Conservation (phyloP, 2,797 vertebrate genomes). For the Sebastes iracundus region DNA sequence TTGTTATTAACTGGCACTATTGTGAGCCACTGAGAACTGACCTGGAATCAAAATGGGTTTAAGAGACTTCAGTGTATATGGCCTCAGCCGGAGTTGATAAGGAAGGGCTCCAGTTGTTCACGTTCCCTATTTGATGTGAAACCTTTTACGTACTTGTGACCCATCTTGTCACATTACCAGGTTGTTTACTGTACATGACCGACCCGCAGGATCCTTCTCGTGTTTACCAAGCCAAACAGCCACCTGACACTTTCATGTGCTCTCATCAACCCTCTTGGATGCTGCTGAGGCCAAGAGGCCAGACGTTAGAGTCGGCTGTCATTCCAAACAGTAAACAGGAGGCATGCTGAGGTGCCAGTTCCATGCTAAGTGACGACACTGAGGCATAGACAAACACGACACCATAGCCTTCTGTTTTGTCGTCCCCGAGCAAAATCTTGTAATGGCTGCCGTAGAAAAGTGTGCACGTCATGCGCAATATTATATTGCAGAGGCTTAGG, state of each 20-base stretch:
- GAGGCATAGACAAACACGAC: conserved; percentile 24
- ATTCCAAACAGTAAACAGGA: conserved; percentile 60
- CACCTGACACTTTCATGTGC: conserved; percentile 10
- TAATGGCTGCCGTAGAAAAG: background rate
- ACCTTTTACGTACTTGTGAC: background rate
- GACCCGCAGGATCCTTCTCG: background rate
- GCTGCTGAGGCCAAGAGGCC: conserved; percentile 47
- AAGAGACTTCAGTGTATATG: background rate
- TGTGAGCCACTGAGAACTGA: background rate
- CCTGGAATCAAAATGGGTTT: background rate
- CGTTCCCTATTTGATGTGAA: background rate
- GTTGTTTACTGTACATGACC: background rate
- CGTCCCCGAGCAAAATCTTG: background rate
- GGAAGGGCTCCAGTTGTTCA: background rate
- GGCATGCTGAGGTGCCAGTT: conserved; percentile 51
- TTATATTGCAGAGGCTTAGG: background rate
- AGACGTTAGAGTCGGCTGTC: conserved; percentile 51
- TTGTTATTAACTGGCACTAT: background rate
- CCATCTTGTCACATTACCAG: background rate
- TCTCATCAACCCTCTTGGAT: conserved; percentile 27
- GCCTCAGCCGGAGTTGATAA: background rate
- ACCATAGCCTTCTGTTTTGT: background rate
- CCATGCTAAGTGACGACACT: conserved; percentile 42
- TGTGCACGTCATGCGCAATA: background rate
- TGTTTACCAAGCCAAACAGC: conserved; percentile 7